Conservation (phyloP, 2,113 vertebrate genomes). For the Butorides virescens region DNA sequence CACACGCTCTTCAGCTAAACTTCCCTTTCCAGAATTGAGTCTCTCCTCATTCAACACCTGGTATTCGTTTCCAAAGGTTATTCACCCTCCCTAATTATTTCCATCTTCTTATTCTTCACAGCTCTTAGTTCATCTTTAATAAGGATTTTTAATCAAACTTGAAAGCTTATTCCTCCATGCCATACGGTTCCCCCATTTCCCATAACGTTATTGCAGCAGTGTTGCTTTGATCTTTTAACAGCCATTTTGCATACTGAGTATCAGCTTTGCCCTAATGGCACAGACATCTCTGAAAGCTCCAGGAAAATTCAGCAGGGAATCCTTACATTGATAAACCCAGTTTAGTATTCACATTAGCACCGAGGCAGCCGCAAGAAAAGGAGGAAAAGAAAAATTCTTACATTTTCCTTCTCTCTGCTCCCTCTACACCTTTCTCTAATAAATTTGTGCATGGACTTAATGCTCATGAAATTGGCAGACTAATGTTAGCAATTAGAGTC, state of each 20-base stretch:
- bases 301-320: conserved; percentile 59
- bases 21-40: conserved; percentile 25
- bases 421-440: conserved; percentile 35
- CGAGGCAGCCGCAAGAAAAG: background rate
- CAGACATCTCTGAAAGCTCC: conserved; percentile 52
- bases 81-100: conserved; percentile 47
- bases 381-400: conserved; percentile 8
- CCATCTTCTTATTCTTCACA: conserved; percentile 44
- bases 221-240: conserved; percentile 68
- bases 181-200: conserved; percentile 11
- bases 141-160: conserved; percentile 64
- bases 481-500: conserved; percentile 53
- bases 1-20: background rate
- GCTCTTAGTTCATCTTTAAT: conserved; percentile 51
- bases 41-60: conserved; percentile 25
- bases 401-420: conserved; percentile 22
- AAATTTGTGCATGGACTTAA: conserved; percentile 40
- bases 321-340: conserved; percentile 47
- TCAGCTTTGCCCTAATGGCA: conserved; percentile 61
- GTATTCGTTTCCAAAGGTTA: conserved; percentile 12
- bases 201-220: conserved; percentile 42
- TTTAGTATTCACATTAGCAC: conserved; percentile 52
- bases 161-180: conserved; percentile 52
- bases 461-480: conserved; percentile 49
- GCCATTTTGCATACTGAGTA: conserved; percentile 64